Base-by-base conservation (phyloP, 2,888 invertebrate species). In the Phragmatobia fuliginosa region DNA sequence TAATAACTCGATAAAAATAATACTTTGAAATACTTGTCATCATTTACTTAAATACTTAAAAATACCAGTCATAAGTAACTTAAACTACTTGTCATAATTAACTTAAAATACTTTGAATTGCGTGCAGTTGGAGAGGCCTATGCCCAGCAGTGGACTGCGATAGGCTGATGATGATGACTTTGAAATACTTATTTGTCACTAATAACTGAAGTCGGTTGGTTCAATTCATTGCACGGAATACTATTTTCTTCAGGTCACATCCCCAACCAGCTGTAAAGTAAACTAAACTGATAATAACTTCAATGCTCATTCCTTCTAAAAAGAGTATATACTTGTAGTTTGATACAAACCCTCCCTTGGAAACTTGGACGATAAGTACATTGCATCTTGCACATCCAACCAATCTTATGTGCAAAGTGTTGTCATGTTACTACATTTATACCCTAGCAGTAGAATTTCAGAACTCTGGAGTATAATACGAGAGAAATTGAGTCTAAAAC, bases 391-490 rank as follows among this genome's bases (percentile, higher is more conserved):
- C 83, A 83, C 76, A 81, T 79, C 80, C 84, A 79, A 84, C 87
- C 85, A 80, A 85, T 85, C 85, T 85, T 88, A 87, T 89, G 88
- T 89, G 89, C 88, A 85, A 82, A 86, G 81, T 83, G 83, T 85
- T 82, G 89, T 88, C 85, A 82, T 87, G 86, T 84, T 73, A 80
- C 84, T 83, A 85, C 83, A 85, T 88, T 85, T 82, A 85, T 86
- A 85, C 81, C 77, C 81, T 82, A 79, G 73, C 71, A 76, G 78
- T 81, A 69, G 66, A 41, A 67, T 71, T 66, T 41, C 56, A 66
- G 68, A 67, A 74, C 77, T 76, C 72, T 74, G 67, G 67, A 75
- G 67, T n/a, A 75, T 69, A 68, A 72, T 71, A 74, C 77, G 76
- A 16, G 1, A 14, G 56, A 18, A 31, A 59, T 32, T 59, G 3